Conservation (phyloP, 1,140 invertebrate genomes). For the Drosophila grimshawi region DNA sequence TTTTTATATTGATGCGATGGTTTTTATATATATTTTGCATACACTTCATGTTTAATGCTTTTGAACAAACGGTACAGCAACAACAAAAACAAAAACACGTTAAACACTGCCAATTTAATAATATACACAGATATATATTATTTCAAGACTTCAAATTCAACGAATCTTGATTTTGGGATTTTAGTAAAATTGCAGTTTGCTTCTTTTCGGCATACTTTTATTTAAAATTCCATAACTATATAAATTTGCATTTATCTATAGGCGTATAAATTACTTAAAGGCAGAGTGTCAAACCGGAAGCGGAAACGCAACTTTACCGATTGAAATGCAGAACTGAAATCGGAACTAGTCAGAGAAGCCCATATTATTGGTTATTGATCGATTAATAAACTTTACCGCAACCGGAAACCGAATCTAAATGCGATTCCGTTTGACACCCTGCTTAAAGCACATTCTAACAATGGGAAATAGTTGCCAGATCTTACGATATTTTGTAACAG, state of each 20-base stretch:
- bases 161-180: constrained; percentile 46
- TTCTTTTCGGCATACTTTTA: constrained; percentile 19
- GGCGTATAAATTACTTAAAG: constrained; percentile 15
- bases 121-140: constrained; percentile 27
- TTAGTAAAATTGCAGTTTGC: constrained; percentile 21
- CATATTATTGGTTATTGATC: no score
- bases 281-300: no score
- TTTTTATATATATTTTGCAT: constrained; percentile 21
- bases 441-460: constrained; percentile 39
- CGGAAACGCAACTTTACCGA: no score
- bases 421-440: no score
- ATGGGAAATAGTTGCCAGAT: constrained; percentile 24
- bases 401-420: no score
- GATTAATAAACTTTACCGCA: no score
- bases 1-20: constrained; percentile 30
- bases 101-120: constrained; percentile 69
- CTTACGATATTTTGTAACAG: constrained; percentile 59
- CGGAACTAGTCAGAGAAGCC: no score
- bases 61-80: constrained; percentile 1
- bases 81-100: constrained; percentile 35
- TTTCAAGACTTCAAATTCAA: constrained; percentile 51
- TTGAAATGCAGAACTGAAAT: no score
- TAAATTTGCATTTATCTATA: constrained; percentile 72
- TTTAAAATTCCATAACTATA: constrained; percentile 35
- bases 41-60: constrained; percentile 40